Evolutionary conservation across 2,888 invertebrate species (phyloP), one percentile per base, ranked within the genome.

Genomic region (Lottia gigantea): DNA sequence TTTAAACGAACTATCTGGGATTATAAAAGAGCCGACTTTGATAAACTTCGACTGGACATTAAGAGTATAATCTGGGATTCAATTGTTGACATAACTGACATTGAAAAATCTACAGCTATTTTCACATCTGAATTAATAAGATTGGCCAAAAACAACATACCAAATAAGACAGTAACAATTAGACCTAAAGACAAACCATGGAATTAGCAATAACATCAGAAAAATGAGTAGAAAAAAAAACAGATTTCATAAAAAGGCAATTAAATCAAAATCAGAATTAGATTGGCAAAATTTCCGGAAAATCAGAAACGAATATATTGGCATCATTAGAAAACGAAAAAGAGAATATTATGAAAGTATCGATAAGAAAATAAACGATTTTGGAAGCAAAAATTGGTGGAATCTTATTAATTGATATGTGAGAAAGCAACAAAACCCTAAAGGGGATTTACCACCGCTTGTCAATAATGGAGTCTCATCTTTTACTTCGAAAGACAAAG

Each of bases 221-320:
- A 31, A 31, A 31, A 31, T 31, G 31, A 31, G 31, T 31, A 31
- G 31, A 6, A 31, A 31, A 6, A 31, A 31, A 6, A 31, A 31
- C 31, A 31, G 31, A 31, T 31, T 31, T 31, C 31, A 31, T 31
- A 49, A n/a, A 19, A 49, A 16, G 14, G 49, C 49, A n/a, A 15
- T 49, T 15, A 49, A 49, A 49, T n/a, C n/a, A n/a, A 49, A 49
- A n/a, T 49, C 19, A 19, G n/a, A 16, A n/a, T n/a, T 15, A n/a
- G 49, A 49, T 49, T 49, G 49, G 49, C 49, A 49, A 49, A 49
- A 49, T 49, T 49, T 49, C 19, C 12, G 49, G 15, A 16, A 49
- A n/a, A 49, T 49, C 15, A 49, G 49, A 49, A 49, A 49, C n/a
- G n/a, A 15, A 49, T 49, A 49, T 49, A 49, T 49, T 49, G n/a